These are phyloP conservation scores for Notolabrus celidotus DNA, from an alignment of 2,797 vertebrate species.

Conservation along the genomic window DNA sequence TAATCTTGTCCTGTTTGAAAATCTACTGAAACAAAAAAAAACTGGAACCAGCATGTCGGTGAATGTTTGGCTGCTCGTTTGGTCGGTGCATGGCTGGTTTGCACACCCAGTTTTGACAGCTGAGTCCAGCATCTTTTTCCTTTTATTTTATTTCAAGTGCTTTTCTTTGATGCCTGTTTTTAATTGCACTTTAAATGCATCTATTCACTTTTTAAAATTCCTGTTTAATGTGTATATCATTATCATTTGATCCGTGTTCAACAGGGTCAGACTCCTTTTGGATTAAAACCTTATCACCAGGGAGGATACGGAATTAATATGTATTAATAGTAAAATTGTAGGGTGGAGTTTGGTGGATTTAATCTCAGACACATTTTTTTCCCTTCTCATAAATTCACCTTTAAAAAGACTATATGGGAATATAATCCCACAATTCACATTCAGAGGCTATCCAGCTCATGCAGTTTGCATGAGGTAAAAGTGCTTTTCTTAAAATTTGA, in stretches of 20 bases:
- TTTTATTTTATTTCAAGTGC: background rate
- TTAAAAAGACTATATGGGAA: background rate
- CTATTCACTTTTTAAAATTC: background rate
- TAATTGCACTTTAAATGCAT: background rate
- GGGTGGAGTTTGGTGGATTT: background rate
- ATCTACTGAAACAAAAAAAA: accelerated
- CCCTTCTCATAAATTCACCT: background rate
- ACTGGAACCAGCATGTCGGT: accelerated
- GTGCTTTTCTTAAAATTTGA: background rate
- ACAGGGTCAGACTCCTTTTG: conserved; percentile 14
- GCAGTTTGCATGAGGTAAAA: background rate
- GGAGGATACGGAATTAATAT: background rate
- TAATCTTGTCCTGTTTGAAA: accelerated
- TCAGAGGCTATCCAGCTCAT: background rate
- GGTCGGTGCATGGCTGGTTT: background rate
- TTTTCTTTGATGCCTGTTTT: background rate
- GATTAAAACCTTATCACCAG: background rate
- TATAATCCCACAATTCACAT: too few relatives aligned
- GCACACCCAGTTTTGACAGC: conserved; percentile 70
- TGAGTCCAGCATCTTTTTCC: conserved; percentile 45
- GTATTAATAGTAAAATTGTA: background rate
- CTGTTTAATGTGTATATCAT: background rate
- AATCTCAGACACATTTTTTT: background rate
- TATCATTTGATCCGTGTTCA: background rate
- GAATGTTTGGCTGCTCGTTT: background rate